Base-by-base conservation (phyloP, 2,797 vertebrate species). In the Eremophila alpestris region DNA sequence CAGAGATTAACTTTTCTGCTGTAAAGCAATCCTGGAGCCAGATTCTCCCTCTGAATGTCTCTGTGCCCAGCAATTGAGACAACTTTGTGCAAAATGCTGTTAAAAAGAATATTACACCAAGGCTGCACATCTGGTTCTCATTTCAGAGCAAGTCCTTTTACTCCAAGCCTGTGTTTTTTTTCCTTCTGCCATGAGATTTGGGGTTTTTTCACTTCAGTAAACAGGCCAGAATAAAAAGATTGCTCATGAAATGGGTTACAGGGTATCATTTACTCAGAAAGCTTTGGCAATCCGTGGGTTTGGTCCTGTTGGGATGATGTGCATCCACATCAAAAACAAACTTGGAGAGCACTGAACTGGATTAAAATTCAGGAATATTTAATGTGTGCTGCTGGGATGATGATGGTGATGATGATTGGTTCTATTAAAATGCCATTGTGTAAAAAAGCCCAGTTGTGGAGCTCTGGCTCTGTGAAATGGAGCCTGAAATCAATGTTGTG, bases 101-200 rank as follows among this genome's bases (percentile, higher is more conserved):
- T 91, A 65, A 80, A 71, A 74, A 88, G 64, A 82, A 43, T 79
- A 26, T 38, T 85, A 85, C 81, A 81, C 69, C 76, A 89, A 36
- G 83, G n/a, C 69, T 89, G 58, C 75, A 81, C 90, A 94, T 96
- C 90, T 95, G 96, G 52, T 97, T 94, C 84, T 94, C 32, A 1
- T 96, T 95, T 80, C 62, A 64, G 60, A 95, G 85, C 30, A 30
- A 92, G 67, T n/a, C 83, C 27, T 90, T 89, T 58, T 77, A 68
- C 77, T 83, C 80, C 40, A 51, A 82, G 64, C 40, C 83, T 90
- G 64, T 60, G 4, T 77, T 87, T 86, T 83, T 83, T 76, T 52
- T 10, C n/a, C 15, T 84, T 23, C 60, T 92, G 70, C 68, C 62
- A 38, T 65, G 64, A 80, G 78, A 85, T 89, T 78, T 24, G 20